Evolutionary conservation across 2,888 invertebrate genomes (phyloP), one percentile per base, ranked within the genome.

Genomic region (Choreutis nemorana): DNA sequence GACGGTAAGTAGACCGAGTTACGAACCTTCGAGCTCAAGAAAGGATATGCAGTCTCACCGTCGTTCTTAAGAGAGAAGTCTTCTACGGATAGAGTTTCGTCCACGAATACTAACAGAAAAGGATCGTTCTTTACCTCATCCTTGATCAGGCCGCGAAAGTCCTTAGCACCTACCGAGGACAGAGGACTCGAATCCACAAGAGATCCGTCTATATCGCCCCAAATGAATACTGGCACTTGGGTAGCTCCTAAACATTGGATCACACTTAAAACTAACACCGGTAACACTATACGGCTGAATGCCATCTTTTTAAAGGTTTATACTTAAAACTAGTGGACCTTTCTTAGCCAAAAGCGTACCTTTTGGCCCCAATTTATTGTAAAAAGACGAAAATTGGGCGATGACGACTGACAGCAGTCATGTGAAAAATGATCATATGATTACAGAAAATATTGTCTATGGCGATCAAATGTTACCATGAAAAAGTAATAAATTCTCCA

Each of bases 201-300:
- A 29, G 44, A 38, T 23, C 49, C 50, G 5, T 50, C 45, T 28
- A 70, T 36, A 36, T 77, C 66, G 15, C 81, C 83, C 84, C 84
- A 86, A 34, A 86, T 42, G 39, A 81, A 73, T 26, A 83, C 83
- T 38, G 86, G 86, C 21, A 84, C 81, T 38, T 73, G 64, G 31
- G 70, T 72, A 15, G 70, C 54, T 40, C 45, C 54, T 41, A 48
- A 53, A 48, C 55, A 50, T 38, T 50, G 53, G 38, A 61, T 50
- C 40, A 64, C 59, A 64, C 67, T 61, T 62, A 77, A 36, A 48
- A 66, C 54, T 67, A 77, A 55, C 36, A 72, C 49, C 37, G 59
- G 48, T 46, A 71, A 65, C 52, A 72, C 58, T 47, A 61, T 45
- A 57, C 67, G 71, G 71, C 72, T 59, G 54, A 62, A 67, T 47